Evolutionary conservation across 2,797 vertebrate genomes (phyloP), one percentile per base, ranked within the genome.

Genomic region (Falco berigora): DNA sequence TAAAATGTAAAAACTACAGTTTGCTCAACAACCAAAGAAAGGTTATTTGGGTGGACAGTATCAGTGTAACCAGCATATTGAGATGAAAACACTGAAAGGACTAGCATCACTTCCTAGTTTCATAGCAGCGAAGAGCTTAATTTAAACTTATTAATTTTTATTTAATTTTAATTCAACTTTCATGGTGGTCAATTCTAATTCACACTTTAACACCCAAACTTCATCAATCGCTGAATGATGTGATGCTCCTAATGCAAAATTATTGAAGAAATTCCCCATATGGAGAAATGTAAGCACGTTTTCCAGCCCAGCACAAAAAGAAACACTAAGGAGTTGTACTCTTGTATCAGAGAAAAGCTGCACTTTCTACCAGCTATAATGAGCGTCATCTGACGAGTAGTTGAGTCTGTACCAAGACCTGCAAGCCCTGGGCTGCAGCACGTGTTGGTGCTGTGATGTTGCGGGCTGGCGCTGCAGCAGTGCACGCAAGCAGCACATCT

Each of bases 221-320:
- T 50, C 67, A 47, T 10, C 12, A 6, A 22, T 24, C 7, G 0
- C n/a, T n/a, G 58, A 59, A 14, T 0, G 2, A 19, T 4, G 7
- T 7, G 27, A 64, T 49, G 38, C 8, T 64, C 55, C 9, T 22
- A n/a, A 20, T 6, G 18, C 12, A 27, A n/a, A 92, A 53, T 19
- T 24, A 32, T 14, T 46, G 28, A 34, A 62, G 14, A 61, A 49
- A 50, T 13, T 63, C 69, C 34, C 30, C n/a, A 6, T 16, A 23
- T 2, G 12, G 19, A 10, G 20, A 53, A 38, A 53, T 4, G 12
- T 6, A n/a, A 64, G 9, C 44, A 63, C 58, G n/a, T n/a, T 50
- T 58, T 50, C 67, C 47, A 28, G 22, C 17, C 47, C 38, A 24
- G 24, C 18, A 30, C 2, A 4, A 30, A 75, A 44, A 50, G 10